Evolutionary conservation across 2,113 vertebrate species (phyloP).

Genomic region (Peromyscus californicus): DNA sequence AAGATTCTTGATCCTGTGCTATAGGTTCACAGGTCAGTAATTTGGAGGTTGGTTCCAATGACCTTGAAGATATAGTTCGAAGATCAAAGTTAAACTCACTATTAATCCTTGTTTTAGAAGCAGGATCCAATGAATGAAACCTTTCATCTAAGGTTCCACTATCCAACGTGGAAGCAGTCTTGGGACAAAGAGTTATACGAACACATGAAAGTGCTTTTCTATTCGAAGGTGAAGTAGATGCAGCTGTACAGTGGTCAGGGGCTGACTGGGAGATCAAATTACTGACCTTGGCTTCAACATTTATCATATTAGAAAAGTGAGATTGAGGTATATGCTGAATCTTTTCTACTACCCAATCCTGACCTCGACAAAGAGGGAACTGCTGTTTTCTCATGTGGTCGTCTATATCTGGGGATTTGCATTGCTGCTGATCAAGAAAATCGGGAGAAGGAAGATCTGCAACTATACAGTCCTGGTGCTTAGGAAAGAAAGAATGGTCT

Average conservation of each 20-base stretch:
- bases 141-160: slow-evolving; percentile 67
- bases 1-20: slow-evolving; percentile 68
- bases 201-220: slow-evolving; percentile 88
- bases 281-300: background rate
- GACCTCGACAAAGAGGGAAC: slow-evolving; percentile 25
- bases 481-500: slow-evolving; percentile 38
- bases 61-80: background rate
- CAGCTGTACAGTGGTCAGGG: background rate
- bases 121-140: background rate
- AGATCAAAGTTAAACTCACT: background rate
- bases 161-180: slow-evolving; percentile 60
- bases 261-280: background rate
- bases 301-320: background rate
- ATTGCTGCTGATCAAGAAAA: slow-evolving; percentile 70
- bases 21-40: background rate
- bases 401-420: slow-evolving; percentile 65
- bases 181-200: slow-evolving; percentile 89
- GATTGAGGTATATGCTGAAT: background rate
- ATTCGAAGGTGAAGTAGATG: slow-evolving; percentile 67
- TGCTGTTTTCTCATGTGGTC: slow-evolving; percentile 33
- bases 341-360: background rate
- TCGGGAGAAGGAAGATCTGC: slow-evolving; percentile 65
- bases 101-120: background rate
- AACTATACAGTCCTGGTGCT: slow-evolving; percentile 60
- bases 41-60: slow-evolving; percentile 57